phyloP scores from a whole-genome alignment of 2,797 vertebrate species.

The Propithecus perrieri region DNA sequence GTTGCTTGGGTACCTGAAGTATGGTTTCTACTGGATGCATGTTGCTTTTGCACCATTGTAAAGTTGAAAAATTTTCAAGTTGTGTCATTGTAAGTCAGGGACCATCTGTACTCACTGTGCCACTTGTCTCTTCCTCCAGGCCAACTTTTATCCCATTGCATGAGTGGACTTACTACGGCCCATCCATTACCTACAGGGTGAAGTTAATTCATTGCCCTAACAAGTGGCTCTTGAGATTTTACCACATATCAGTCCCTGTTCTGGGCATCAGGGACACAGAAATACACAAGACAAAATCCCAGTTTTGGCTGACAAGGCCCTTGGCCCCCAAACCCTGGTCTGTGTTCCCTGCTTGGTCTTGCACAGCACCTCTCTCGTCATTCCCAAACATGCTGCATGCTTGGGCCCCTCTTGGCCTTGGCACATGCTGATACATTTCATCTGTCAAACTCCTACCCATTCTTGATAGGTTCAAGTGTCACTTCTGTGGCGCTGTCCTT shows the following conservation, averaged over 20 bases:
- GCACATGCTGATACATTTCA: neutral
- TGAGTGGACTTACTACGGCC: neutral
- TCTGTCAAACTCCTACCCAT: neutral
- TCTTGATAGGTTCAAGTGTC: neutral
- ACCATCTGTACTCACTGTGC: neutral
- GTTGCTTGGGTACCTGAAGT: neutral
- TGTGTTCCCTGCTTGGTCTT: neutral
- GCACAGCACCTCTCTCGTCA: rapidly evolving
- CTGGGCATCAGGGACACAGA: neutral
- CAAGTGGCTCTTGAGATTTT: neutral
- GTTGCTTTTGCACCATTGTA: neutral
- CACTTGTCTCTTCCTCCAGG: neutral
- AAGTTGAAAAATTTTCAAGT: neutral
- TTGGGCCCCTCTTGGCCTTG: neutral
- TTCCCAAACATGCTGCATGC: neutral
- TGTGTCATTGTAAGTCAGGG: neutral
- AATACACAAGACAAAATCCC: neutral
- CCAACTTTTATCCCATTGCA: neutral
- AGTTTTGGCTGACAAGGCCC: neutral
- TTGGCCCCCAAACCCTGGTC: neutral
- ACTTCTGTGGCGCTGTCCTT: neutral
- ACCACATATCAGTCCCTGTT: neutral
- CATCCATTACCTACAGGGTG: neutral
- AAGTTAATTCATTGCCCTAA: neutral
- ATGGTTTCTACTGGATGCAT: neutral